These are phyloP conservation scores for Nomada fucata DNA, from an alignment of 2,888 invertebrate genomes.

Conservation along the genomic window DNA sequence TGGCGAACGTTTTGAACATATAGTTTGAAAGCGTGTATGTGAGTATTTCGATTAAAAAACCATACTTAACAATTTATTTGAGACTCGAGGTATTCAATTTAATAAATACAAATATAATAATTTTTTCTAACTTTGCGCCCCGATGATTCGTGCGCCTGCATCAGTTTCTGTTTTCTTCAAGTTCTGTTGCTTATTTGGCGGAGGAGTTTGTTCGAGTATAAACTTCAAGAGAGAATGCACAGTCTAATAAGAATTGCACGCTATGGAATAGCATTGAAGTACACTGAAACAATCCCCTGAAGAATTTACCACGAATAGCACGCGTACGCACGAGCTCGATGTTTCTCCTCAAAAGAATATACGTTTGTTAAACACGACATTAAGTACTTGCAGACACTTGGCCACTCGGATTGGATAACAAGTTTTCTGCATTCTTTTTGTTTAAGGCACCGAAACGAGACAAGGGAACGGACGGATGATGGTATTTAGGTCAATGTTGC, in stretches of 20 bases:
- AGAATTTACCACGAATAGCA: neutral
- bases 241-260: neutral
- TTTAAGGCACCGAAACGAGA: conserved; percentile 38
- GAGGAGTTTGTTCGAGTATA: neutral
- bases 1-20: no score
- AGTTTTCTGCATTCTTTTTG: neutral
- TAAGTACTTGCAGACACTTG: neutral
- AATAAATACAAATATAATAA: neutral
- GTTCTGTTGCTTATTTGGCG: neutral
- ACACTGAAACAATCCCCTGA: neutral
- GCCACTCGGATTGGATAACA: neutral
- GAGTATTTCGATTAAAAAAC: no score
- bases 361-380: neutral
- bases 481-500: conserved; percentile 80
- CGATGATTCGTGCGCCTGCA: no score
- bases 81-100: no score
- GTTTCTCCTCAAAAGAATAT: no score
- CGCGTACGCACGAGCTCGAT: no score
- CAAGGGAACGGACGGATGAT: conserved; percentile 60
- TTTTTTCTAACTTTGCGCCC: no score
- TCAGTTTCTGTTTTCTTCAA: no score
- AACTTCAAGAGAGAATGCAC: neutral
- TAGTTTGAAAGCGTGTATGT: no score
- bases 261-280: neutral
- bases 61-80: no score